Conservation (phyloP, 2,797 vertebrate genomes). For the Zalophus californianus region DNA sequence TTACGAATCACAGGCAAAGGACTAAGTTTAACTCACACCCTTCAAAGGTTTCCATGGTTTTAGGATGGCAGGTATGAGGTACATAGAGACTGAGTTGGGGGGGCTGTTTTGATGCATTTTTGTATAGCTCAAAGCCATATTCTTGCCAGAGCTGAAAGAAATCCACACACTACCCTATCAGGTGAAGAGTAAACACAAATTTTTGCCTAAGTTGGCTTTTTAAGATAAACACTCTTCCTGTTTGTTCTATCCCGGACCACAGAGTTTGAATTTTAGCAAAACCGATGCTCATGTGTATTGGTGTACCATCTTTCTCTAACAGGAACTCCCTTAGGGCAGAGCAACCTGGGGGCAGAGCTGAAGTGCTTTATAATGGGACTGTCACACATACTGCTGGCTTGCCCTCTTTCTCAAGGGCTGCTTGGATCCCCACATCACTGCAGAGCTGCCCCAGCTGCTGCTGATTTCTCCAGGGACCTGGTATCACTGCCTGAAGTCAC, state of each 20-base stretch:
- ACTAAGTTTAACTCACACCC: not conserved
- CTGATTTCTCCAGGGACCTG: conserved; percentile 41
- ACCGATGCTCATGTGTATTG: accelerated
- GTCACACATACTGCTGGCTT: not conserved
- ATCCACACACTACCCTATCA: not conserved
- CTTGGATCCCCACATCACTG: not conserved
- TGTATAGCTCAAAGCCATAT: not conserved
- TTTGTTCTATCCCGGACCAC: not conserved
- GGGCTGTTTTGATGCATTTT: not conserved
- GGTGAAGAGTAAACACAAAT: not conserved
- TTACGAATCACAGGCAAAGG: not conserved
- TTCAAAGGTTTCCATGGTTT: not conserved
- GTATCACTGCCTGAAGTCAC: not conserved
- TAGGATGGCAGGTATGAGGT: not conserved
- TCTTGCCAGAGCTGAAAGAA: conserved; percentile 1
- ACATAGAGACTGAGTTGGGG: not conserved
- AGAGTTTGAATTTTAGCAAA: not conserved
- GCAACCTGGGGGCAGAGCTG: not conserved
- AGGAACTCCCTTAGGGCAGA: not conserved
- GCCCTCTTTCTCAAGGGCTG: not conserved
- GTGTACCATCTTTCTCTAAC: not conserved
- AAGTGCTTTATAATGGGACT: not conserved
- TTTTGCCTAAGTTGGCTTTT: not conserved
- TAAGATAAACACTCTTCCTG: not conserved
- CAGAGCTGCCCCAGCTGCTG: not conserved